phyloP scores from a whole-genome alignment of 2,113 vertebrate species.

The Brachyhypopomus gauderio region DNA sequence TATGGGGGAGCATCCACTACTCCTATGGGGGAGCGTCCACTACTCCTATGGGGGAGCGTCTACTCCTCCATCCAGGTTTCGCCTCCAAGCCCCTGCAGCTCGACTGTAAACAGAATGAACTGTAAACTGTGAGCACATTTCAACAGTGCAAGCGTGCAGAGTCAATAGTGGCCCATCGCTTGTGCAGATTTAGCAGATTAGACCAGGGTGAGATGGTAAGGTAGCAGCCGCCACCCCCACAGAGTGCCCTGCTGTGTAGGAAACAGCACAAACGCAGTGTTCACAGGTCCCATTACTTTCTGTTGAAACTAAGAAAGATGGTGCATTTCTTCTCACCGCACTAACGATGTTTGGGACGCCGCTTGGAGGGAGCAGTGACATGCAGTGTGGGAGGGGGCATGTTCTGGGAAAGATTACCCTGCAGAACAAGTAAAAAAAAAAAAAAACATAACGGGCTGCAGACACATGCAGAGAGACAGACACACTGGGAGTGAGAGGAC shows the following conservation, averaged over 20 bases:
- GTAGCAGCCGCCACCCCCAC: too few relatives aligned
- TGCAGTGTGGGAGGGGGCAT: background rate
- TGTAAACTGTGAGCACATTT: background rate
- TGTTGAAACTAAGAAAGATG: background rate
- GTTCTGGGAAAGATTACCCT: background rate
- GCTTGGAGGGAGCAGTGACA: background rate
- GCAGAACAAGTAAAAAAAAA: background rate
- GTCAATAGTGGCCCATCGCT: background rate
- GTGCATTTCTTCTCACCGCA: background rate
- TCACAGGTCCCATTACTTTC: background rate
- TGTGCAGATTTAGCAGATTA: too few relatives aligned
- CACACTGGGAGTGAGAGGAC: background rate
- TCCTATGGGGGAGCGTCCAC: too few relatives aligned
- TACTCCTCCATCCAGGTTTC: too few relatives aligned
- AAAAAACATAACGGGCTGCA: background rate
- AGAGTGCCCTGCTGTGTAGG: too few relatives aligned
- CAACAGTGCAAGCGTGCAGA: slow-evolving; percentile 9
- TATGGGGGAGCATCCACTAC: too few relatives aligned
- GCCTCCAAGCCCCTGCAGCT: slow-evolving; percentile 47
- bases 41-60: too few relatives aligned
- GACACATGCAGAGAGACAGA: background rate
- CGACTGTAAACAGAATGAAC: slow-evolving; percentile 24
- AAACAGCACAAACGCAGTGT: background rate
- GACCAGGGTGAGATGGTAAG: too few relatives aligned
- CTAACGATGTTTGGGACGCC: slow-evolving; percentile 3